Percentiles rank a stretch among this genome's conserved stretches.
Evolutionary conservation across 2,113 vertebrate species (phyloP).

Genomic region (Coturnix japonica): DNA sequence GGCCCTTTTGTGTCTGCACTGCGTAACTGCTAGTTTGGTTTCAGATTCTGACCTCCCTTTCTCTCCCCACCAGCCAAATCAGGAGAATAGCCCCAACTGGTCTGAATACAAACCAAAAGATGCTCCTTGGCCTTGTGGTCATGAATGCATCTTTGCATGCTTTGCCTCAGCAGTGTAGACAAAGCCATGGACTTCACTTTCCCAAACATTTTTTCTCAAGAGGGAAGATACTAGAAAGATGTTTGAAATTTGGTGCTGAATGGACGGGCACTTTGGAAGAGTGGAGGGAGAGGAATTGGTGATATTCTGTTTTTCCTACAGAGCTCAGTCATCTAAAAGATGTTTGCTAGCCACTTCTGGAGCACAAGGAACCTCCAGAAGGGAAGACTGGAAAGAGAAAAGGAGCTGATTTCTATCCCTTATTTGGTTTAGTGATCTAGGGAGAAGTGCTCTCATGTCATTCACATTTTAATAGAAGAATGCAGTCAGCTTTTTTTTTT

Average conservation of each 20-base stretch:
- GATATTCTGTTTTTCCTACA: not conserved
- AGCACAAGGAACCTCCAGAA: constrained; percentile 6
- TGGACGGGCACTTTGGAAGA: not conserved
- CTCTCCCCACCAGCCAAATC: not conserved
- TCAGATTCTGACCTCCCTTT: not conserved
- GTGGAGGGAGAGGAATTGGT: not conserved
- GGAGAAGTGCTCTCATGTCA: not conserved
- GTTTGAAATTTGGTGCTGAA: not conserved
- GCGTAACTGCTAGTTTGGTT: not conserved
- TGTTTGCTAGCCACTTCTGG: not conserved
- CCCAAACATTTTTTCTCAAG: not conserved
- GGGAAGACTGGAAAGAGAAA: constrained; percentile 11
- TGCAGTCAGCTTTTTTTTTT: not conserved
- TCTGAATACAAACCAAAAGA: not conserved
- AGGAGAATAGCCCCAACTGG: not conserved
- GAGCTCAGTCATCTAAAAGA: not conserved
- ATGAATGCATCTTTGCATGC: not conserved
- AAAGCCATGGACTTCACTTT: rapidly evolving
- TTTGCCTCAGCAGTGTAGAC: not conserved
- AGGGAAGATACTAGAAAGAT: not conserved
- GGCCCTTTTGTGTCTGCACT: not conserved
- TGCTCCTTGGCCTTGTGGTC: not conserved
- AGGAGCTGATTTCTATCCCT: constrained; percentile 23
- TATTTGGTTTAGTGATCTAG: constrained; percentile 41
- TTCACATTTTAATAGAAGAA: constrained; percentile 24